Base-by-base conservation (phyloP, 2,113 vertebrate species). In the Strix aluco region DNA sequence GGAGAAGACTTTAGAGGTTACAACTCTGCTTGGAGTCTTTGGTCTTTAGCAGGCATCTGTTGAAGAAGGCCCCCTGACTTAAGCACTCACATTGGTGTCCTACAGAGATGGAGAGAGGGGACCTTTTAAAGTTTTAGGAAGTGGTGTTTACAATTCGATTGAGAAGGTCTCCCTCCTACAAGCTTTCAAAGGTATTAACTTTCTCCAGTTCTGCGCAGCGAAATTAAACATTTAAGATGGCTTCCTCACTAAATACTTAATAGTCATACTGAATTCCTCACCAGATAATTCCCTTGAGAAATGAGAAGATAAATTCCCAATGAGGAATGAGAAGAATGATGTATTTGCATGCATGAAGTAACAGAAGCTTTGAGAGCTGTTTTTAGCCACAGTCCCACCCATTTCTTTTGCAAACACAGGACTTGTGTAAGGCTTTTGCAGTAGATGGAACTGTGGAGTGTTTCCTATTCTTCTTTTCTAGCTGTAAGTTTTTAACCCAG, bases 381-480 rank as follows among this genome's bases (percentile, higher is more conserved):
- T 80, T 14, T 88, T 65, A 77, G 13, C 22, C 27, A 36, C 2
- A 2, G 16, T 38, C 27, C 14, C n/a, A 71, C 11, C 13, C 3
- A 30, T 52, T 78, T 71, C 9, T 67, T 84, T 69, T 81, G 57
- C 47, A 79, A 87, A 59, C 22, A 40, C 10, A 29, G 47, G 10
- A 38, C 13, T 4, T 63, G 21, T 74, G 36, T 62, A 71, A 78
- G 40, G 32, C 21, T 17, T 70, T 11, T 70, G 44, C 32, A 71
- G n/a, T 4, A 62, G 51, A 25, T 17, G 6, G 11, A 73, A 66
- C 22, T 2, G 0, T 3, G 10, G 36, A 29, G 26, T 0, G 2
- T 46, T 81, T 72, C 32, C 42, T 22, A 34, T 61, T 89, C 3
- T 63, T 13, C 32, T 59, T 72, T 82, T 46, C 44, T 13, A 44